Evolutionary conservation across 2,113 vertebrate genomes (phyloP).

Genomic region (Etheostoma cragini): DNA sequence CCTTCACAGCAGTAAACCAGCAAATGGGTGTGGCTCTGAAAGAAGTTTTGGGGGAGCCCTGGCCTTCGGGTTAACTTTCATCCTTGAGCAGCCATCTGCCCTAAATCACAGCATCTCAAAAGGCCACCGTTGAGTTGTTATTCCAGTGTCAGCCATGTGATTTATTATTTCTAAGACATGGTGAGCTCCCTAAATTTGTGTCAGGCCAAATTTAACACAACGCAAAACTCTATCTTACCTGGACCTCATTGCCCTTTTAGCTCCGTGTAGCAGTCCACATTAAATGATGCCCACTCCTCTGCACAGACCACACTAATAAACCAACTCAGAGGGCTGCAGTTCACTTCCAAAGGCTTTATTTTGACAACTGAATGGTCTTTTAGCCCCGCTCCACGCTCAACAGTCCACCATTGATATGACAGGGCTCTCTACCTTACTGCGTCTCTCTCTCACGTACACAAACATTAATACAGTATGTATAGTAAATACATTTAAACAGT

Average conservation of each 20-base stretch:
- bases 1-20: constrained; percentile 46
- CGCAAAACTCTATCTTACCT: not conserved
- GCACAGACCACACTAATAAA: constrained; percentile 72
- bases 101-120: not conserved
- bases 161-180: not conserved
- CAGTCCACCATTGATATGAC: constrained; percentile 79
- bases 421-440: constrained; percentile 46
- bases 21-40: constrained; percentile 6
- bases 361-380: constrained; percentile 77
- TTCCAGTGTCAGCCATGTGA: not conserved
- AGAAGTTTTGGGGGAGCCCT: not conserved
- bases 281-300: constrained; percentile 54
- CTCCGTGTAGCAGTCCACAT: constrained; percentile 46
- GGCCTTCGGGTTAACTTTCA: constrained; percentile 14
- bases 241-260: constrained; percentile 25
- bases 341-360: constrained; percentile 72
- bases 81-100: not conserved
- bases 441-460: constrained; percentile 41
- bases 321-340: constrained; percentile 51
- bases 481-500: constrained; percentile 61
- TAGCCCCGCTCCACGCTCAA: constrained; percentile 61
- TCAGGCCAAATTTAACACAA: not conserved
- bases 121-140: not conserved
- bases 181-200: not conserved
- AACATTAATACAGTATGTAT: constrained; percentile 63